A percentile compares a stretch with the other conserved stretches of the same genome.
These are phyloP conservation scores for Artemia sp. DNA, from an alignment of 2,888 invertebrate genomes.

Conservation along the genomic window DNA sequence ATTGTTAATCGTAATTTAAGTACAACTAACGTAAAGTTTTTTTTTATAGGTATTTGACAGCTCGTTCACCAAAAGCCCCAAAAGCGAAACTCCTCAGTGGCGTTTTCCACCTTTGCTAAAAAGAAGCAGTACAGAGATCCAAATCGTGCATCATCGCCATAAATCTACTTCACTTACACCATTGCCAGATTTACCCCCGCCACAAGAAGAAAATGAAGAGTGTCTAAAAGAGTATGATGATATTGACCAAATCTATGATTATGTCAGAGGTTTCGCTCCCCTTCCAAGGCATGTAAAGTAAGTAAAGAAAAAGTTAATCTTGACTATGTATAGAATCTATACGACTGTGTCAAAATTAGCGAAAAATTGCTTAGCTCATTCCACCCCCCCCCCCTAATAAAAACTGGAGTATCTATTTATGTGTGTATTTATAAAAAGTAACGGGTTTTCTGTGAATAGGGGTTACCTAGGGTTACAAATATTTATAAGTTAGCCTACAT, in stretches of 20 bases:
- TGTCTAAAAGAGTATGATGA: conserved; percentile 66
- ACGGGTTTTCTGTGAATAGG: too few relatives aligned
- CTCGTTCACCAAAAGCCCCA: neutral
- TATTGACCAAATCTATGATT: conserved; percentile 90
- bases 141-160: conserved; percentile 5
- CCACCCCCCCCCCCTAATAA: too few relatives aligned
- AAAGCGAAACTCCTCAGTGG: neutral
- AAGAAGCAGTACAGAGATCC: conserved; percentile 2
- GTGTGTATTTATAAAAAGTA: too few relatives aligned
- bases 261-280: conserved; percentile 79
- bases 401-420: too few relatives aligned
- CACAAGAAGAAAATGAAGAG: conserved; percentile 18
- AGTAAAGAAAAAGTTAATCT: neutral
- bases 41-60: neutral
- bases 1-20: too few relatives aligned
- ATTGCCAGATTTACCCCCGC: conserved; percentile 26
- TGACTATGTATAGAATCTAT: neutral
- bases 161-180: conserved; percentile 20
- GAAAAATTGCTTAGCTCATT: neutral
- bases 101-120: conserved; percentile 13
- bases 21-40: neutral
- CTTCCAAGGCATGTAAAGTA: conserved; percentile 56
- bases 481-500: too few relatives aligned
- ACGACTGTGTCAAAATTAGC: neutral
- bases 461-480: too few relatives aligned